These are phyloP conservation scores for Rhinogobius similis DNA, from an alignment of 2,113 vertebrate genomes.

Conservation along the genomic window DNA sequence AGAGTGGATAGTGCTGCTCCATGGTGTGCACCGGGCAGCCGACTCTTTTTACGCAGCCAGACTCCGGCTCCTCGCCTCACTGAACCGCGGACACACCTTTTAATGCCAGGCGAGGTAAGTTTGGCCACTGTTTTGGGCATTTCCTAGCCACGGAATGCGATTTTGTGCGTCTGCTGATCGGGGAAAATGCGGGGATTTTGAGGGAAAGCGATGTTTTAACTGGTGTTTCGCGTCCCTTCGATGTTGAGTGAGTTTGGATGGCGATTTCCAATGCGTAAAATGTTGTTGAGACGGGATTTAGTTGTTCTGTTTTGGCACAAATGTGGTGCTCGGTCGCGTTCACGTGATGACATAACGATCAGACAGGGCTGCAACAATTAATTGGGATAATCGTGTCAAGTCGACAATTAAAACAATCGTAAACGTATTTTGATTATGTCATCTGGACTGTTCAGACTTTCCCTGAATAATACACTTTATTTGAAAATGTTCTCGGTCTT, in stretches of 20 bases:
- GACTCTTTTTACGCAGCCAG: slow-evolving; percentile 36
- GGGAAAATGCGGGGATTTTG: neutral
- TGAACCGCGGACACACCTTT: slow-evolving; percentile 71
- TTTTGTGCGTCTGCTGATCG: neutral
- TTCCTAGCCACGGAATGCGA: slow-evolving; percentile 2
- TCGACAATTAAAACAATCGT: no score
- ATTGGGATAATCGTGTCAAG: no score
- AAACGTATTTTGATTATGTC: no score
- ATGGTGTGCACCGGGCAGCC: slow-evolving; percentile 55
- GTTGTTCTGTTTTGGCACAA: neutral
- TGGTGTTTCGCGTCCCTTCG: slow-evolving; percentile 1
- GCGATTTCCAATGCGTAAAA: neutral
- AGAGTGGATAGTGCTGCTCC: slow-evolving; percentile 46
- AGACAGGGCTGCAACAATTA: no score
- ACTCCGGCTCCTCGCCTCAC: slow-evolving; percentile 43
- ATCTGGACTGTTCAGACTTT: no score
- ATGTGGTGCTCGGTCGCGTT: neutral
- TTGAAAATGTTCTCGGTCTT: no score
- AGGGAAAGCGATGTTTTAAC: neutral
- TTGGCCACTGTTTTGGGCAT: slow-evolving; percentile 17
- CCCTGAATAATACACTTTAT: no score
- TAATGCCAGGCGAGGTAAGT: slow-evolving; percentile 79
- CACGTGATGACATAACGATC: neutral
- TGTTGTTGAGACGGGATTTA: neutral
- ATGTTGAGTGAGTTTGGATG: neutral